Base-by-base conservation (phyloP, 1,140 invertebrate genomes). In the Drosophila sturtevanti region DNA sequence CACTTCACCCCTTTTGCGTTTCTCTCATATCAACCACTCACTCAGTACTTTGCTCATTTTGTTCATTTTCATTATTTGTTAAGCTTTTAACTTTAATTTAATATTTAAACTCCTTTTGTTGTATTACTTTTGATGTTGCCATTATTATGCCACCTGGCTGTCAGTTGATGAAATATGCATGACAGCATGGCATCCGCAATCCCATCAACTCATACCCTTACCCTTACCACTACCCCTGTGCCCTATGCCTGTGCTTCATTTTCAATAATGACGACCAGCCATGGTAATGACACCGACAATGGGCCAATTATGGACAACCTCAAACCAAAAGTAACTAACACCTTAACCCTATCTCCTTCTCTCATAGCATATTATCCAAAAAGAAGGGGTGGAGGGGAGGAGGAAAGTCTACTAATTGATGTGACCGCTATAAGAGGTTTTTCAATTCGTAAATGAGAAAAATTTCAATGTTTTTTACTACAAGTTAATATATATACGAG, bases 11-110 rank as follows among this genome's bases (percentile, higher is more conserved):
- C n/a, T 35, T 38, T 11, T 3, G 4, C 11, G 11, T 11, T 59
- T 38, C 31, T 16, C 24, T 27, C n/a, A 52, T 18, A 18, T 24
- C 37, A 48, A 24, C 22, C 22, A 22, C 37, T 61, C 22, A 31
- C 38, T 48, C 62, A 65, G 41, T 74, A 82, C 75, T 81, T 74
- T 74, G 59, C 58, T 60, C 64, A 76, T 84, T 85, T 80, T 59
- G 81, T 60, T 67, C 78, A 78, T 78, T 86, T 82, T 71, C 87
- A 82, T 48, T 82, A 76, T 86, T 86, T 81, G 85, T 77, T 72
- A 58, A 84, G 77, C 84, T 87, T 79, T 87, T 89, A 87, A 82
- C 72, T 89, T 87, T 84, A 87, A 84, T 87, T 87, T 87, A 87
- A 87, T 89, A 89, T 87, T 80, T 87, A 89, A 87, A 89, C 74